Evolutionary conservation across 2,797 vertebrate species (phyloP), one percentile per base, ranked within the genome.

Genomic region (Sebastes itinus): DNA sequence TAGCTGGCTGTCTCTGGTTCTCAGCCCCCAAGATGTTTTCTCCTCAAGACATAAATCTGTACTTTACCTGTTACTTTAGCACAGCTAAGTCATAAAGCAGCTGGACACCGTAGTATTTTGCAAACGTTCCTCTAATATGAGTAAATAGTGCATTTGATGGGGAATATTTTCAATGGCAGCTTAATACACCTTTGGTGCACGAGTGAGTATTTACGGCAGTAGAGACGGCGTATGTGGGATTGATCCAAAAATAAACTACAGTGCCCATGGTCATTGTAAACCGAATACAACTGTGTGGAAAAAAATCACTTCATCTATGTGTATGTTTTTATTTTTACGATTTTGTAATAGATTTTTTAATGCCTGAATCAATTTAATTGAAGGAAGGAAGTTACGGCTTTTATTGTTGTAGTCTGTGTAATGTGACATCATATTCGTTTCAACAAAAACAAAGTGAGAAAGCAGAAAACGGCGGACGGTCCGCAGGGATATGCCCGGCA

Each of bases 241-340:
- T 64, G 25, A 56, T 42, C 9, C 6, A 42, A 27, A n/a, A 56
- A 38, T 69, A 5, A 69, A 62, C 12, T 27, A 20, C 16, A 61
- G 20, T 16, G 5, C 2, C 35, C 5, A 4, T 59, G 7, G 16
- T 62, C 20, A 22, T 30, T 72, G 11, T 72, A 60, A 30, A 72
- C 18, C 2, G 1, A 46, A 13, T 13, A 0, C 33, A 56, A 25
- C 6, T 20, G 46, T 20, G 46, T 49, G 46, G 42, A 18, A 49
- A 49, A 38, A 49, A 49, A 46, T 46, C 18, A 8, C 7, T 49
- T 49, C 16, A 20, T 8, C 18, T 18, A 49, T 49, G 46, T 42
- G 0, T 0, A 42, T 49, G 3, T 49, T 49, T 7, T 18, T 49
- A 8, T 49, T 49, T 49, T 49, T 49, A 49, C 46, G 1, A 49